Conservation (phyloP, 1,140 invertebrate species). For the Amphibalanus amphitrite region DNA sequence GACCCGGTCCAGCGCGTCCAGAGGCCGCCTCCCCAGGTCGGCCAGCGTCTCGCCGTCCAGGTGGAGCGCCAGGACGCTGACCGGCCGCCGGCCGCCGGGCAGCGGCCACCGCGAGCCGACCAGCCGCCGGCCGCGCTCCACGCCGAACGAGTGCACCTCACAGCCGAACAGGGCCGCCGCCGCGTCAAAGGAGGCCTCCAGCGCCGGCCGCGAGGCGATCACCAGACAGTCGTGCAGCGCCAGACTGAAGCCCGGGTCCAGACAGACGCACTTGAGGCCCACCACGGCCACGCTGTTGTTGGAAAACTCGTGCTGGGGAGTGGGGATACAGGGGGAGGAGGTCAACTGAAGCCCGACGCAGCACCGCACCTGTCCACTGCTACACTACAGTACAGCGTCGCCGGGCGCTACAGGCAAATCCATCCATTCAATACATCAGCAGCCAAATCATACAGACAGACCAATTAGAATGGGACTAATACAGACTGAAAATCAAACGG, state of each 20-base stretch:
- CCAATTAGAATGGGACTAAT: too few species aligned
- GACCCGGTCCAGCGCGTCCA: neutral
- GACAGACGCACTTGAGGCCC: slow-evolving; percentile 10
- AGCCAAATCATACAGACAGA: too few species aligned
- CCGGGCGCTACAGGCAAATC: too few species aligned
- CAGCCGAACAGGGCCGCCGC: neutral
- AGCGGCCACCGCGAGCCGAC: neutral
- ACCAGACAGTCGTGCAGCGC: neutral
- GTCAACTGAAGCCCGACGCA: too few species aligned
- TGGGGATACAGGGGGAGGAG: too few species aligned
- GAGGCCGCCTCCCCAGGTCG: neutral
- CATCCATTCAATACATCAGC: too few species aligned
- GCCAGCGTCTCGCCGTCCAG: neutral
- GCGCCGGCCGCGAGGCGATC: neutral
- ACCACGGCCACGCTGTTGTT: slow-evolving; percentile 67
- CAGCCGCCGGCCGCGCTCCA: neutral
- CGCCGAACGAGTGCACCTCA: neutral
- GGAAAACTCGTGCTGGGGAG: slow-evolving; percentile 57
- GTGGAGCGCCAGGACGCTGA: neutral
- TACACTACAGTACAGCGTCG: too few species aligned
- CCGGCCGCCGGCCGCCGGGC: too few species aligned
- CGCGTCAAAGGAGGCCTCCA: neutral
- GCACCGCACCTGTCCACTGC: too few species aligned
- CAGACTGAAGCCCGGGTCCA: neutral
- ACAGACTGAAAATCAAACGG: too few species aligned